Conservation (phyloP, 92 coral and sea anemone species). For the Parazoanthus darwini region DNA sequence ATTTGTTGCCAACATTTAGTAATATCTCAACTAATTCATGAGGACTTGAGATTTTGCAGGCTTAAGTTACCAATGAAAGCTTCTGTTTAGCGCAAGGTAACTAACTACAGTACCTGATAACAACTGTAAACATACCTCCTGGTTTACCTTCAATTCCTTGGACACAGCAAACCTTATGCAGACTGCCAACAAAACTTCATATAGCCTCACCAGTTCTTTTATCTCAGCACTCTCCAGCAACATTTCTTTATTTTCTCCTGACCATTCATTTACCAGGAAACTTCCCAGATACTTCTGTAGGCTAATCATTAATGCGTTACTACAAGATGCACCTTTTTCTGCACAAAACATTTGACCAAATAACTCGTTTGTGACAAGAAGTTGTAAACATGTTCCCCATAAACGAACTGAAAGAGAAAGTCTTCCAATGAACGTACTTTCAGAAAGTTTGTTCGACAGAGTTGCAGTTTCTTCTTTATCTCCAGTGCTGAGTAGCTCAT, state of each 20-base stretch:
- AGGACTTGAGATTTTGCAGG: neutral
- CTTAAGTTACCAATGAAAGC: too few relatives aligned
- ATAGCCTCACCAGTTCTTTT: slow-evolving; percentile 60
- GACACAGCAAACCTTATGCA: slow-evolving; percentile 73
- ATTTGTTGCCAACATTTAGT: neutral
- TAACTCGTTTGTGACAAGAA: slow-evolving; percentile 65
- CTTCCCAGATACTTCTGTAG: slow-evolving; percentile 49
- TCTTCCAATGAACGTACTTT: slow-evolving; percentile 40
- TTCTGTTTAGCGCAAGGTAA: too few relatives aligned
- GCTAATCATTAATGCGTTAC: slow-evolving; percentile 53
- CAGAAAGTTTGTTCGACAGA: neutral
- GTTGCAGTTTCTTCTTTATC: neutral
- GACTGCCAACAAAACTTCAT: slow-evolving; percentile 74
- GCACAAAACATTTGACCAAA: slow-evolving; percentile 78
- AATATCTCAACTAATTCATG: neutral
- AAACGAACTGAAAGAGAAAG: slow-evolving; percentile 70
- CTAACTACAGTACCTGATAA: neutral
- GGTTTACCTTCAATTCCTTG: slow-evolving; percentile 54
- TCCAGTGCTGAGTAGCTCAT: slow-evolving; percentile 4
- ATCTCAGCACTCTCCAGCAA: slow-evolving; percentile 6
- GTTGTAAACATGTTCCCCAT: slow-evolving; percentile 88
- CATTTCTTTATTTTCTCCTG: slow-evolving; percentile 3
- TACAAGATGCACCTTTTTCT: slow-evolving; percentile 52
- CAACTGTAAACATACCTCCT: slow-evolving; percentile 49
- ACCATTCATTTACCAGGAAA: neutral